Evolutionary conservation across 2,797 vertebrate genomes (phyloP), one percentile per base, ranked within the genome.

Genomic region (Halcyon badia): DNA sequence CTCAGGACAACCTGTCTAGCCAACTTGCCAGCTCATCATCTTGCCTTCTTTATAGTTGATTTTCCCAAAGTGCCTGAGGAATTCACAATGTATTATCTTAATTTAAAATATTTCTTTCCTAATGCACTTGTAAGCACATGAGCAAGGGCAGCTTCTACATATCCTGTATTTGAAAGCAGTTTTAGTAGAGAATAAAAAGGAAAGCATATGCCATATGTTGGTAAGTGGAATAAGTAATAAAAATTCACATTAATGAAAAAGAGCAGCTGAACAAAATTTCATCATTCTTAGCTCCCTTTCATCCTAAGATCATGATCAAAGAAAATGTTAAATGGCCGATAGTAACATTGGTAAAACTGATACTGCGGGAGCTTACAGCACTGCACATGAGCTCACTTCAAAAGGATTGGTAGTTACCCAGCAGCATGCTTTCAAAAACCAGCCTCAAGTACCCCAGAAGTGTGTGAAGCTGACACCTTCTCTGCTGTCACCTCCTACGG

Each of bases 81-180:
- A 26, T 42, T 78, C 52, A 11, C 18, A 14, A 8, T 30, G 13
- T 61, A 64, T 92, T 95, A 70, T 49, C 60, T 85, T 85, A 10
- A 71, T 77, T 80, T 94, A 57, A 90, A 92, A 64, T 91, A 92
- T 8, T 92, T 89, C 68, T 90, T 83, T 68, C 28, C 56, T 96
- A 92, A 80, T 92, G 89, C 75, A 89, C 52, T 91, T 89, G 56
- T 37, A 92, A 92, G 68, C 64, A 68, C 81, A 83, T 95, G 89
- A 95, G 51, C 39, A 87, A 90, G 89, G 80, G 83, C 64, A 87
- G 57, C 56, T 83, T 92, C 68, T 87, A 41, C 46, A 4, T 82
- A 70, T 87, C 64, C 89, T 73, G 44, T 92, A 42, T 94, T 73
- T 89, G 68, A 92, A 96, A 87, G 70, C 62, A 79, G 15, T 65